Conservation (phyloP, 2,113 vertebrate genomes). For the Esox niger region DNA sequence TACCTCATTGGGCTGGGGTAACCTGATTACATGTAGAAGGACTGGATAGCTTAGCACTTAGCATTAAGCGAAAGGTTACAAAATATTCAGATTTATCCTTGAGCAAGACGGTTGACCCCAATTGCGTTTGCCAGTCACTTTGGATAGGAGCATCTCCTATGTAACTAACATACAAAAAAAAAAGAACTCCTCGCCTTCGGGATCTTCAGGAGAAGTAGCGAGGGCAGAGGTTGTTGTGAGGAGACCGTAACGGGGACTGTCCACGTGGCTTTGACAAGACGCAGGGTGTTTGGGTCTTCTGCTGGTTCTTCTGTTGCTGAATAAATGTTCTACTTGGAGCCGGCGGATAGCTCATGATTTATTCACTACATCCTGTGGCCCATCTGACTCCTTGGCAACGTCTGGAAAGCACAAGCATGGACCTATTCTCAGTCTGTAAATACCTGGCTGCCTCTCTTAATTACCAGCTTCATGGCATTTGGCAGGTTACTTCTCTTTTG, state of each 20-base stretch:
- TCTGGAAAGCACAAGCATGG: slow-evolving; percentile 15
- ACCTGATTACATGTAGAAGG: too few relatives aligned
- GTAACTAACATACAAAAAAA: not conserved
- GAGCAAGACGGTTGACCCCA: too few relatives aligned
- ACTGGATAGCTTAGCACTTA: too few relatives aligned
- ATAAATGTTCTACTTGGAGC: slow-evolving; percentile 49
- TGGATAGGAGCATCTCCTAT: too few relatives aligned
- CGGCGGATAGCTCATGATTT: slow-evolving; percentile 53
- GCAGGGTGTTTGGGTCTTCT: not conserved
- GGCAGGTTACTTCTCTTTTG: not conserved
- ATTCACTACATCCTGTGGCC: slow-evolving; percentile 56
- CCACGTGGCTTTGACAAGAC: slow-evolving; percentile 16
- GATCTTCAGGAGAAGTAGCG: not conserved
- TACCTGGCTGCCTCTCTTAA: not conserved
- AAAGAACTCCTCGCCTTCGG: too few relatives aligned
- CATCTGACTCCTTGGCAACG: slow-evolving; percentile 43
- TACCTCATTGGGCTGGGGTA: too few relatives aligned
- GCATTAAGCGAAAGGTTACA: too few relatives aligned
- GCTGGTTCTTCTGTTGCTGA: slow-evolving; percentile 20
- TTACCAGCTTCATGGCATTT: not conserved
- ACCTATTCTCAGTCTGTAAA: slow-evolving; percentile 7
- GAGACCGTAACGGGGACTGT: slow-evolving; percentile 21
- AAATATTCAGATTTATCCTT: too few relatives aligned
- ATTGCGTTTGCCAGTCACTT: too few relatives aligned
- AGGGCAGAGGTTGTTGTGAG: slow-evolving; percentile 17